These are phyloP conservation scores for Synanthedon tipuliformis DNA, from an alignment of 2,888 invertebrate genomes.

Conservation along the genomic window DNA sequence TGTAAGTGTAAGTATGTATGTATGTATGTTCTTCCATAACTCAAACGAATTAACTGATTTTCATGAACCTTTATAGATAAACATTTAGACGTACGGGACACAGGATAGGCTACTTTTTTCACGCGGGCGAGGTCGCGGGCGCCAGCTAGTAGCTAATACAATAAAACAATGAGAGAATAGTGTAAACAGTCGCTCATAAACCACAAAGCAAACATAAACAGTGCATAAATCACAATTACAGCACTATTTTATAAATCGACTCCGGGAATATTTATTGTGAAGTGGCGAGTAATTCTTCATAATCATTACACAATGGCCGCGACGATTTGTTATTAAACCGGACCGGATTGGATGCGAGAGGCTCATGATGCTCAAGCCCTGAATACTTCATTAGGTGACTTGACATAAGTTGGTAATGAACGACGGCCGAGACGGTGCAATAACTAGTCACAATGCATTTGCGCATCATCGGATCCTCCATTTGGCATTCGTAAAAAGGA, in stretches of 20 bases:
- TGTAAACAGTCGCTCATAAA: neutral
- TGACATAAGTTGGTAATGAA: constrained; percentile 41
- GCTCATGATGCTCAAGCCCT: constrained; percentile 23
- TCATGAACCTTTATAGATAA: too few relatives aligned
- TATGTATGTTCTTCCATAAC: too few relatives aligned
- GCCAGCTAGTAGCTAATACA: too few relatives aligned
- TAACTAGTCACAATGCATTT: constrained; percentile 33
- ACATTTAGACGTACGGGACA: too few relatives aligned
- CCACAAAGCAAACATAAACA: constrained; percentile 11
- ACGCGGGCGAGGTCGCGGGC: too few relatives aligned
- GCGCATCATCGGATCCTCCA: constrained; percentile 22
- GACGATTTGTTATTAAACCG: constrained; percentile 45
- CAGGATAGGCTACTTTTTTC: too few relatives aligned
- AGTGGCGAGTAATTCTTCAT: constrained; percentile 35
- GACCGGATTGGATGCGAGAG: constrained; percentile 22
- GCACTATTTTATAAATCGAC: constrained; percentile 21
- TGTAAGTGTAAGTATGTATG: too few relatives aligned
- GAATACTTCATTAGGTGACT: constrained; percentile 67
- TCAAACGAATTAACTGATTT: too few relatives aligned
- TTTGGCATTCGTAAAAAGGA: neutral
- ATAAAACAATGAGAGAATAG: neutral
- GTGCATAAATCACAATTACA: constrained; percentile 29
- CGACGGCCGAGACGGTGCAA: constrained; percentile 24
- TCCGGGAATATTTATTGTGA: constrained; percentile 20
- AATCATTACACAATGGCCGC: constrained; percentile 34